Percentiles rank a stretch among this genome's conserved stretches.
These are phyloP conservation scores for Heliothis virescens DNA, from an alignment of 1,140 invertebrate genomes.

Conservation along the genomic window DNA sequence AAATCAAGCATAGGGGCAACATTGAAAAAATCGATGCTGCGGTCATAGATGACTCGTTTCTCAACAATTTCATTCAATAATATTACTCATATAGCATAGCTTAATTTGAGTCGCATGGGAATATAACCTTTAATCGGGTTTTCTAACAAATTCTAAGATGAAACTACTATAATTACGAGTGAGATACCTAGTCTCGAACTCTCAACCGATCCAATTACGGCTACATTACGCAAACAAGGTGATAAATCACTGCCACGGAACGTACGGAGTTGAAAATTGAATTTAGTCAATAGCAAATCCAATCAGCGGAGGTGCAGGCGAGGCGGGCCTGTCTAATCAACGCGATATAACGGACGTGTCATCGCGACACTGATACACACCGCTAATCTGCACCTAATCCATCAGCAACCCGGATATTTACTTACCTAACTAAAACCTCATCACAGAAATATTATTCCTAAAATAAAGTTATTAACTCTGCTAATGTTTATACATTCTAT, in stretches of 20 bases:
- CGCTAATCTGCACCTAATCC: constrained; percentile 11
- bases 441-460: neutral
- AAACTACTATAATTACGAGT: neutral
- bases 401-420: neutral
- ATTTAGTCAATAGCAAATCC: constrained; percentile 37
- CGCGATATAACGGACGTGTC: constrained; percentile 23
- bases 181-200: neutral
- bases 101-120: no score
- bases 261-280: constrained; percentile 25
- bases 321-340: constrained; percentile 20
- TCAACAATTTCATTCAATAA: no score
- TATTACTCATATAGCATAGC: no score
- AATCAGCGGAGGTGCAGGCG: constrained; percentile 1
- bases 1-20: no score
- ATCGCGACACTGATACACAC: neutral
- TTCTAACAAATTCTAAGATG: neutral
- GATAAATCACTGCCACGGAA: constrained; percentile 28
- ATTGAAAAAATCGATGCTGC: no score
- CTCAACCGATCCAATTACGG: constrained; percentile 5
- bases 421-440: neutral
- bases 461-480: neutral
- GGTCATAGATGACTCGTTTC: no score
- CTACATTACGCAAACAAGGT: constrained; percentile 9
- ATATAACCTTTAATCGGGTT: no score
- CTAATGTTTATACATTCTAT: neutral